phyloP scores from a whole-genome alignment of 2,797 vertebrate genomes.

The Merluccius polli region DNA sequence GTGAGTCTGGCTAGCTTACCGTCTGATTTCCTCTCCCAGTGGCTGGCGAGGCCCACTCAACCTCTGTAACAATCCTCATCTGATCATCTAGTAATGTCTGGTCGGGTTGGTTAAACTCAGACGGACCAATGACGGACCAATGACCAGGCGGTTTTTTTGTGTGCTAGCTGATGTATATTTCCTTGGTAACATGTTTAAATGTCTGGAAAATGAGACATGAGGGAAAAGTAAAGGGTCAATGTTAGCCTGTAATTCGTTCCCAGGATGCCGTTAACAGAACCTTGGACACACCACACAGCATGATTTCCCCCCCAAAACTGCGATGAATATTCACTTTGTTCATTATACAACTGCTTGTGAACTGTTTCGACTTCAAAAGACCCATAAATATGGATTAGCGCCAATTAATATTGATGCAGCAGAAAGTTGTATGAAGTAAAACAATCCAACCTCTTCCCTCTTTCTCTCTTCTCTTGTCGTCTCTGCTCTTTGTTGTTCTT shows the following conservation, averaged over 20 bases:
- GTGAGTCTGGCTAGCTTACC: constrained; percentile 63
- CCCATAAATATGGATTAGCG: constrained; percentile 69
- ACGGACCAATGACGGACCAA: neutral
- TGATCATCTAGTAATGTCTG: neutral
- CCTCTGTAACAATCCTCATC: neutral
- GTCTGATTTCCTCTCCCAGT: no score
- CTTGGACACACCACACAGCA: constrained; percentile 25
- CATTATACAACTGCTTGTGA: constrained; percentile 59
- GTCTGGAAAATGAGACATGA: neutral
- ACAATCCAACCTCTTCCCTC: constrained; percentile 27
- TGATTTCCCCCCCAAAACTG: constrained; percentile 42
- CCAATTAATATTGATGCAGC: constrained; percentile 66
- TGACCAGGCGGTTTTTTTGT: neutral
- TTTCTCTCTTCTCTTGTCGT: neutral
- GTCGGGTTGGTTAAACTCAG: neutral
- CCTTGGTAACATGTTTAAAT: neutral
- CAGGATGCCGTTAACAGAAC: constrained; percentile 15
- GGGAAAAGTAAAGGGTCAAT: neutral
- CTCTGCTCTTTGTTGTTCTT: constrained; percentile 13
- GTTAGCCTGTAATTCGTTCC: constrained; percentile 23
- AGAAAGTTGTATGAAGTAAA: constrained; percentile 65
- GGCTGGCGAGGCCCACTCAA: neutral
- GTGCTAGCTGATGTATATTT: neutral
- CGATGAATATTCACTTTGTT: constrained; percentile 72
- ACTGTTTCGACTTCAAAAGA: constrained; percentile 67